Base-by-base conservation (phyloP, 30 jellyfish, hydroid and myxozoan genomes). In the Mastigias papua region DNA sequence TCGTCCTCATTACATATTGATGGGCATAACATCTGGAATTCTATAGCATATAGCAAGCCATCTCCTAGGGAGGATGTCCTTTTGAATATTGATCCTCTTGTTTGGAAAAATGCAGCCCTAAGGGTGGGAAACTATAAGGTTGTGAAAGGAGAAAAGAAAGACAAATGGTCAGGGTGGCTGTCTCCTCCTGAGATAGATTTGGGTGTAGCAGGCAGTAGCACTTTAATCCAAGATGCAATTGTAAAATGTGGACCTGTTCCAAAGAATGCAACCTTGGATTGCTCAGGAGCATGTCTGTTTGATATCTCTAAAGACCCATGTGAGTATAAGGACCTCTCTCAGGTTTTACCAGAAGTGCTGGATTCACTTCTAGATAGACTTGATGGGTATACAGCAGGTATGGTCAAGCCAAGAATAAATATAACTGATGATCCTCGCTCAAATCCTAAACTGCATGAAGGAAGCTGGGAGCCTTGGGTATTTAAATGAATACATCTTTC, bases 381-480 rank as follows among this genome's bases (percentile, higher is more conserved):
- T 49, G 87, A 73, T 21, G 86, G 76, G 71, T 87, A 87, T 34
- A 26, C 62, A 42, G 87, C 50, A 32, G 37, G 82, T 22, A 87
- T 87, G 96, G 76, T 87, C 10, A 77, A 73, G n/a, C 96, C 96
- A 31, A 77, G 96, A 31, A 87, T 33, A 37, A 87, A 87, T 35
- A 46, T 51, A 29, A 87, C 90, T 9, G 84, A 64, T 71, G 98
- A 92, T 50, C 95, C 97, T 15, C 89, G 67, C 16, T 54, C 98
- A 1, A 70, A 92, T 60, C 98, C 98, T 7, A 92, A 92, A 77
- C 42, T 92, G 58, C 98, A 92, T 51, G 94, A 91, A n/a, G 98
- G 97, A 20, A 91, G 84, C 42, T 92, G 98, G 98, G 92, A 79
- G 81, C 97, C 98, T 2, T 92, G 98, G 96, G 29, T 58, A 5